phyloP scores from a whole-genome alignment of 2,888 invertebrate genomes.

The Xanthorhoe designata region DNA sequence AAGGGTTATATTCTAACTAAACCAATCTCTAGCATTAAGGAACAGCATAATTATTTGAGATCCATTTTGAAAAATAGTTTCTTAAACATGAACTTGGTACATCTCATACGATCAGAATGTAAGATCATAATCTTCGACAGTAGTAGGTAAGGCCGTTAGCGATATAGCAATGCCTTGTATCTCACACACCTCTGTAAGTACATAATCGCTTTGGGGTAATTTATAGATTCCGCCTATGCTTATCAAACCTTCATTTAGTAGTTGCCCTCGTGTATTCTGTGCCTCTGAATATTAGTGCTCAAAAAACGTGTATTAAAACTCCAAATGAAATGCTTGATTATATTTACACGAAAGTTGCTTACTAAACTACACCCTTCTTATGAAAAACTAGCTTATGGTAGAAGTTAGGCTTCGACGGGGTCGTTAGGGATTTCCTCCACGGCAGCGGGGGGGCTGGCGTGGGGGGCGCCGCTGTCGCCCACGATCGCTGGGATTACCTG shows the following conservation, averaged over 20 bases:
- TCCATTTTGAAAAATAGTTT: too few species aligned
- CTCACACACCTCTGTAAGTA: too few species aligned
- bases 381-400: conserved; percentile 25
- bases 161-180: too few species aligned
- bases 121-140: too few species aligned
- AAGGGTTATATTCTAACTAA: background rate
- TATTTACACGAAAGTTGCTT: conserved; percentile 42
- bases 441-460: conserved; percentile 29
- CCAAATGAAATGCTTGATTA: conserved; percentile 24
- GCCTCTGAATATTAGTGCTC: background rate
- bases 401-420: conserved; percentile 45
- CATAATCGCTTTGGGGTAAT: background rate
- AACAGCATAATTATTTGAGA: background rate
- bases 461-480: conserved; percentile 51
- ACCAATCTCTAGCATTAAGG: background rate
- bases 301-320: background rate
- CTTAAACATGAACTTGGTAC: too few species aligned
- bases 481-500: conserved; percentile 64
- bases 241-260: background rate
- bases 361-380: conserved; percentile 28
- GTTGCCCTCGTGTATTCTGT: background rate
- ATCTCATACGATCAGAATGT: too few species aligned
- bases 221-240: background rate
- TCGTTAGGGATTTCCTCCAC: conserved; percentile 56
- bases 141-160: too few species aligned